Evolutionary conservation across 2,888 invertebrate genomes (phyloP), one percentile per base, ranked within the genome.

Genomic region (Tuta absoluta): DNA sequence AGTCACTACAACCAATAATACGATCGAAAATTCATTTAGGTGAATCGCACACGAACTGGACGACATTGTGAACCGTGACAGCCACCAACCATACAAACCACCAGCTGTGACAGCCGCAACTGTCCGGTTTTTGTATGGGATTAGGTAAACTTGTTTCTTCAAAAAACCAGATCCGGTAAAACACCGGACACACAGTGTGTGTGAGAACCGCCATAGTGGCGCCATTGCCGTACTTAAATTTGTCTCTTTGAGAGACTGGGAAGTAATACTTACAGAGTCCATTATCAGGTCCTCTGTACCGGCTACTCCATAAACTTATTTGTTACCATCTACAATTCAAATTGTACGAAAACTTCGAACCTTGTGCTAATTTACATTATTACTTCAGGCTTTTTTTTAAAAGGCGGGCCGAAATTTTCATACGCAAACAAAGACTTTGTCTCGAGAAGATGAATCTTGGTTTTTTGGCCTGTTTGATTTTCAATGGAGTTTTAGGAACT

Each of bases 321-420:
- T 84, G 79, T 84, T 76, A 75, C 78, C 74, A 86, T 86, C 77
- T 85, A 75, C 81, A 86, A 84, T 85, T 85, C 81, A 82, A 84
- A 86, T 85, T 78, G 72, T 70, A 76, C 65, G 76, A 77, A 77
- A 82, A 84, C 79, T 84, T 61, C 72, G 67, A 73, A 73, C 73
- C 70, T 75, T 73, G 75, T 73, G 64, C 69, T 69, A 77, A 84
- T 84, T 84, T 81, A 75, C 80, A 81, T 83, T 78, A 76, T 76
- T 75, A 73, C 76, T 76, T 72, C 72, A 76, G 74, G 73, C 75
- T 80, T 79, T 75, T 67, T 67, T 69, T 45, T n/a, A n/a, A n/a
- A n/a, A 59, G 37, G 59, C 45, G 45, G 59, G 14, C 24, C 60
- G 21, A 48, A 66, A 67, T 67, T 68, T 66, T 65, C 59, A 41